Evolutionary conservation across 1,140 invertebrate species (phyloP).

Genomic region (Marisa cornuarietis): DNA sequence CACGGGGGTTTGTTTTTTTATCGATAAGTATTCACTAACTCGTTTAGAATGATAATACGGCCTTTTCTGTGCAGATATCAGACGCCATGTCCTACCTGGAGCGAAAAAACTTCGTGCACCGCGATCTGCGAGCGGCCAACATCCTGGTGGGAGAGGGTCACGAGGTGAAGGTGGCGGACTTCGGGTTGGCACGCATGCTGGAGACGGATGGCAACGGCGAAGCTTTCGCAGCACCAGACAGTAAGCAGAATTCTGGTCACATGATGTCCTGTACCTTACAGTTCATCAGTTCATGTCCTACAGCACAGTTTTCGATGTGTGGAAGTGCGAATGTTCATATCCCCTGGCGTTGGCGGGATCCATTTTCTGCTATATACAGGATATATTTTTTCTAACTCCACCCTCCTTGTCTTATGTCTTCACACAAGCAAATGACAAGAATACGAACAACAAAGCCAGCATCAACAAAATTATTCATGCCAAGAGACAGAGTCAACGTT

Average conservation of each 20-base stretch:
- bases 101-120: slow-evolving; percentile 76
- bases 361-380: no score
- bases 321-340: no score
- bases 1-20: no score
- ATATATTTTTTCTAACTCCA: no score
- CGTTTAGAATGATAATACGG: neutral
- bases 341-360: no score
- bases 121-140: slow-evolving; percentile 66
- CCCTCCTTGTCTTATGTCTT: no score
- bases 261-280: no score
- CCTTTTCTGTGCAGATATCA: slow-evolving; percentile 61
- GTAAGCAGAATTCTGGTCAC: slow-evolving; percentile 46
- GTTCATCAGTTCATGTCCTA: no score
- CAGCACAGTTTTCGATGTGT: no score
- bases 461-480: no score
- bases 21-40: no score
- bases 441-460: neutral
- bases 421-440: neutral
- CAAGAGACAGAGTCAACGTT: no score
- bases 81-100: slow-evolving; percentile 94
- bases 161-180: slow-evolving; percentile 90
- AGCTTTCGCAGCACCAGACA: slow-evolving; percentile 95
- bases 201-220: slow-evolving; percentile 98
- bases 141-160: slow-evolving; percentile 96
- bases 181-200: slow-evolving; percentile 84